A percentile compares a stretch with the other conserved stretches of the same genome.
Evolutionary conservation across 2,797 vertebrate species (phyloP).

Genomic region (Calcarius lapponicus): DNA sequence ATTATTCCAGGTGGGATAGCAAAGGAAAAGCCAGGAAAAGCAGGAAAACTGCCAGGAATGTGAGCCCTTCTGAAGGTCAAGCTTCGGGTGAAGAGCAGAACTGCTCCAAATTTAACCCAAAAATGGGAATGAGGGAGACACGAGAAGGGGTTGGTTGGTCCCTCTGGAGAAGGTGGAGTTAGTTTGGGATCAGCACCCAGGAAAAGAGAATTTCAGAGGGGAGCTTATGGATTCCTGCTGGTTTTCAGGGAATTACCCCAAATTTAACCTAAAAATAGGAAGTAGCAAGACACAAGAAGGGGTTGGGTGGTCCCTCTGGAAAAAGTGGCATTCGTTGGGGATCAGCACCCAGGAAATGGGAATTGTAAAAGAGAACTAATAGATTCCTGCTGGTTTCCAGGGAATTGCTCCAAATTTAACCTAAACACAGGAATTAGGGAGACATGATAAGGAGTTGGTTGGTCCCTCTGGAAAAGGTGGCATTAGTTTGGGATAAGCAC

Average conservation of each 20-base stretch:
- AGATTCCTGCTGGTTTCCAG: neutral
- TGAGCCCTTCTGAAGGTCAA: accelerated
- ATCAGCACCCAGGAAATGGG: accelerated
- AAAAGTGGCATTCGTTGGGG: neutral
- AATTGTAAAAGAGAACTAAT: neutral
- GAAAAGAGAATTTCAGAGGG: neutral
- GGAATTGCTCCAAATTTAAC: slow-evolving; percentile 51
- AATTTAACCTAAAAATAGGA: neutral
- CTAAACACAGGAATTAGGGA: too few relatives aligned
- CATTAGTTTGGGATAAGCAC: too few relatives aligned
- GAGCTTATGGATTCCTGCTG: neutral
- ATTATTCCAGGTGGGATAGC: neutral
- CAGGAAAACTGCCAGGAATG: neutral
- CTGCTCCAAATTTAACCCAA: neutral
- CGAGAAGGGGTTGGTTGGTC: neutral
- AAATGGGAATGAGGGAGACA: neutral
- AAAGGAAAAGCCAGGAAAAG: neutral
- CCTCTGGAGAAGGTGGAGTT: neutral
- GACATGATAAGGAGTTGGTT: too few relatives aligned
- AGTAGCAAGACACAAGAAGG: neutral
- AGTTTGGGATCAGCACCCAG: accelerated
- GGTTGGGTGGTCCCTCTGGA: neutral
- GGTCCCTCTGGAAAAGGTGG: too few relatives aligned
- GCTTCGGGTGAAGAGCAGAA: neutral
- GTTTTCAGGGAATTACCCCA: neutral